A percentile compares a stretch with the other conserved stretches of the same genome.
Conservation (phyloP, 2,113 vertebrate genomes). For the Amblyornis subalaris region DNA sequence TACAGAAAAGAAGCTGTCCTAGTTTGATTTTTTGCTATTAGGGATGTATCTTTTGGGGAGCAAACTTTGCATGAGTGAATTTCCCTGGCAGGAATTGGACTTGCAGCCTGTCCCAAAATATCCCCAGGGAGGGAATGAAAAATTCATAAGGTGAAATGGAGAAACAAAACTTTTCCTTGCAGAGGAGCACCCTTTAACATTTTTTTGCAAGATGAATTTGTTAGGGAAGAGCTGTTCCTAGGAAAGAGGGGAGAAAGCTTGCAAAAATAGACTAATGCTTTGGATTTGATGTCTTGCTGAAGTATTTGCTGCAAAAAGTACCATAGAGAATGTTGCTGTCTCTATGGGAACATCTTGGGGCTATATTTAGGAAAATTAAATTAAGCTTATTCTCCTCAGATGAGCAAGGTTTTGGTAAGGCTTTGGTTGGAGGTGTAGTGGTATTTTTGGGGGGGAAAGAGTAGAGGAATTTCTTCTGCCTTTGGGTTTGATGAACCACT, state of each 20-base stretch:
- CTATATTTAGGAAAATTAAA: conserved; percentile 33
- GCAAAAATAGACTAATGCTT: conserved; percentile 7
- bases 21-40: background rate
- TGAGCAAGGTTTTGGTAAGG: background rate
- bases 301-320: conserved; percentile 3
- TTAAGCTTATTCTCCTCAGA: background rate
- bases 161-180: background rate
- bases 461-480: background rate
- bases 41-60: background rate
- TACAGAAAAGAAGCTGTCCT: background rate
- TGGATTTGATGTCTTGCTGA: background rate
- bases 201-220: background rate
- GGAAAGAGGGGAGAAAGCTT: background rate
- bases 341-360: conserved; percentile 27
- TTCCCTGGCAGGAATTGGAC: background rate
- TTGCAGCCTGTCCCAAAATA: background rate
- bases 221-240: background rate
- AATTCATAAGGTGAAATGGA: background rate
- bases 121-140: background rate
- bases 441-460: background rate
- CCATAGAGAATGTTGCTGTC: background rate
- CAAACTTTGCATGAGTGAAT: background rate
- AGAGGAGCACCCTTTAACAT: background rate
- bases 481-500: background rate
- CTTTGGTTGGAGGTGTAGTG: background rate